Evolutionary conservation across 2,888 invertebrate species (phyloP).

Genomic region (Drosophila imparisetae): DNA sequence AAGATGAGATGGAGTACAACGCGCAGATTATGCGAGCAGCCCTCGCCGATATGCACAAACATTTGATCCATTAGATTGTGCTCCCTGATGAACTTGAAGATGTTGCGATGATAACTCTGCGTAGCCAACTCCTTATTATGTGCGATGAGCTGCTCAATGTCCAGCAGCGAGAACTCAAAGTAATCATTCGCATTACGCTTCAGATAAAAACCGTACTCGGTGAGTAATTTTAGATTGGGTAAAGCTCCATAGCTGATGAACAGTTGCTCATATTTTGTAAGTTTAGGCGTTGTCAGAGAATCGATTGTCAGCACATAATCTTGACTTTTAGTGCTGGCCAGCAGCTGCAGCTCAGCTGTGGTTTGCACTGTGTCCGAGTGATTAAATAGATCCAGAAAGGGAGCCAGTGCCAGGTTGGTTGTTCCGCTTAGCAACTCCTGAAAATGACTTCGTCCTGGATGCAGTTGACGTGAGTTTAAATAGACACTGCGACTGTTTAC

Average conservation of each 20-base stretch:
- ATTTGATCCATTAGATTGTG: slow-evolving; percentile 88
- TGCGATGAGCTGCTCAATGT: slow-evolving; percentile 85
- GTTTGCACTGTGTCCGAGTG: slow-evolving; percentile 89
- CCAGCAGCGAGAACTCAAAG: slow-evolving; percentile 87
- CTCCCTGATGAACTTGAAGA: slow-evolving; percentile 88
- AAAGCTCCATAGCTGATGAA: slow-evolving; percentile 96
- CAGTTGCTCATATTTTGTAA: slow-evolving; percentile 89
- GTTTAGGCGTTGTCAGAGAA: slow-evolving; percentile 67
- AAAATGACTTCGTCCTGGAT: slow-evolving; percentile 82
- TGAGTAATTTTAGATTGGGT: slow-evolving; percentile 91
- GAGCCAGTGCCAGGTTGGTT: slow-evolving; percentile 91
- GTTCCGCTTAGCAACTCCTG: slow-evolving; percentile 86
- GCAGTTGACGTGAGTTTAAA: slow-evolving; percentile 86
- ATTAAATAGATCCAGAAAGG: slow-evolving; percentile 95
- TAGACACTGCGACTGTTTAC: slow-evolving; percentile 95
- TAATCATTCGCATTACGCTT: slow-evolving; percentile 89
- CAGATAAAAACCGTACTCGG: slow-evolving; percentile 94
- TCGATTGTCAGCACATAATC: slow-evolving; percentile 72
- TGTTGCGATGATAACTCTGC: slow-evolving; percentile 86
- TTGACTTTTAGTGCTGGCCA: neutral
- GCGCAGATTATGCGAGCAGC: slow-evolving; percentile 88
- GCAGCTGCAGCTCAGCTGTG: slow-evolving; percentile 81
- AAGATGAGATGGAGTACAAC: slow-evolving; percentile 83
- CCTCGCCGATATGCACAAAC: slow-evolving; percentile 87
- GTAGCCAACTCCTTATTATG: slow-evolving; percentile 69